Evolutionary conservation across 1,140 invertebrate species (phyloP), one percentile per base, ranked within the genome.

Genomic region (Harlomillsia oculata): DNA sequence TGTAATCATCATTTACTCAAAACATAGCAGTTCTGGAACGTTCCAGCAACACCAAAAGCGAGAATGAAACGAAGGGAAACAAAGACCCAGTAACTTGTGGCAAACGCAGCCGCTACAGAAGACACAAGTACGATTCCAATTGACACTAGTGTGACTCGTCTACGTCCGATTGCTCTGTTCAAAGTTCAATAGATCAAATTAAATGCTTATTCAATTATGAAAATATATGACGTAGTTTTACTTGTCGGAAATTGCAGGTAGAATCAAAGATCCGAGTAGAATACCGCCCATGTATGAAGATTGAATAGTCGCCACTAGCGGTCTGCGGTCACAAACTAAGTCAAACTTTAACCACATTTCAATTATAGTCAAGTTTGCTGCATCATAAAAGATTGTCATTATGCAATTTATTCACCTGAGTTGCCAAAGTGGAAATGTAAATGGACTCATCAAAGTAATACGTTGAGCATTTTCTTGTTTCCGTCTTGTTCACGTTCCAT

Each of bases 1-100:
- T n/a, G n/a, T n/a, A n/a, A n/a, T n/a, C n/a, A n/a, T n/a, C n/a
- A n/a, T n/a, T n/a, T 66, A 71, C 70, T 67, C 6, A 84, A 69
- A 13, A 84, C 82, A 43, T 84, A 82, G 6, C 80, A 82, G 28
- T 81, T 80, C 63, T 83, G 83, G 3, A 84, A 82, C 20, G 83
- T 79, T 11, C 81, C 82, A 5, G 84, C 82, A 9, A 80, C 83
- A 5, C 83, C 79, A 36, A 84, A 74, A 1, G 82, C 82, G 60
- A 84, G 74, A 0, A 80, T 54, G 9, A 78, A 74, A 37, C 82
- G 68, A 5, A 83, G 70, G 1, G 78, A 66, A 3, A 83, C 69
- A 67, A 82, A 84, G n/a, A 82, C 70, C 55, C 80, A 70, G 66
- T 81, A 83, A 62, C 80, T 81, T n/a, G 77, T 77, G 4, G 76